phyloP scores from a whole-genome alignment of 1,140 invertebrate genomes.

The Paraescarpia echinospica region DNA sequence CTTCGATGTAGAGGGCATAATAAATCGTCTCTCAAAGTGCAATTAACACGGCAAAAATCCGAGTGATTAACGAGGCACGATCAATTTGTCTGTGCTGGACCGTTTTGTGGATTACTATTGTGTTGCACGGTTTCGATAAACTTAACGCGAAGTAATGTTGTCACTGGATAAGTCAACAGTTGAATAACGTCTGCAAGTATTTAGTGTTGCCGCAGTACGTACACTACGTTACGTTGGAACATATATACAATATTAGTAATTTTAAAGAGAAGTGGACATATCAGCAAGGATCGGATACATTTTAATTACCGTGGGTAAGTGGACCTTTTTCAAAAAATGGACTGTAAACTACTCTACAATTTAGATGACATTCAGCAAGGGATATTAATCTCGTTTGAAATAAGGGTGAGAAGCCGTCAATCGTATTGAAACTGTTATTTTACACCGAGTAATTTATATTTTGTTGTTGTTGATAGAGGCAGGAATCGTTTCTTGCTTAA shows the following conservation, averaged over 20 bases:
- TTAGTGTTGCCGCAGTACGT: not conserved
- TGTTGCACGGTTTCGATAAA: not conserved
- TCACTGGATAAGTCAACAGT: not conserved
- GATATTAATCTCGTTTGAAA: too few relatives aligned
- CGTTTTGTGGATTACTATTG: not conserved
- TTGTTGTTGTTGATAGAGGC: not conserved
- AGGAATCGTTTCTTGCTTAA: not conserved
- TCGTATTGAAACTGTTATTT: not conserved
- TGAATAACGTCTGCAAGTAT: not conserved
- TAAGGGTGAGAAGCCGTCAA: not conserved
- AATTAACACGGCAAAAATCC: not conserved
- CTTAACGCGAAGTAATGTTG: not conserved
- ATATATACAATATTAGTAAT: not conserved
- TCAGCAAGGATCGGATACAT: not conserved
- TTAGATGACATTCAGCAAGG: too few relatives aligned
- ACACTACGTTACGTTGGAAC: not conserved
- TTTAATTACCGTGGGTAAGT: not conserved
- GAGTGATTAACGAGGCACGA: not conserved
- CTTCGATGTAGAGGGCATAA: not conserved
- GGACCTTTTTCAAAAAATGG: not conserved
- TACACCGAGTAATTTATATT: not conserved
- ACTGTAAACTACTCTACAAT: not conserved
- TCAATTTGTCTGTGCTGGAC: not conserved
- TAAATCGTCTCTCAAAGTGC: not conserved
- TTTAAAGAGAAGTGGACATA: not conserved